Percentiles rank a stretch among this genome's conserved stretches.
These are phyloP conservation scores for Eospalax fontanierii DNA, from an alignment of 2,797 vertebrate species.

Conservation along the genomic window DNA sequence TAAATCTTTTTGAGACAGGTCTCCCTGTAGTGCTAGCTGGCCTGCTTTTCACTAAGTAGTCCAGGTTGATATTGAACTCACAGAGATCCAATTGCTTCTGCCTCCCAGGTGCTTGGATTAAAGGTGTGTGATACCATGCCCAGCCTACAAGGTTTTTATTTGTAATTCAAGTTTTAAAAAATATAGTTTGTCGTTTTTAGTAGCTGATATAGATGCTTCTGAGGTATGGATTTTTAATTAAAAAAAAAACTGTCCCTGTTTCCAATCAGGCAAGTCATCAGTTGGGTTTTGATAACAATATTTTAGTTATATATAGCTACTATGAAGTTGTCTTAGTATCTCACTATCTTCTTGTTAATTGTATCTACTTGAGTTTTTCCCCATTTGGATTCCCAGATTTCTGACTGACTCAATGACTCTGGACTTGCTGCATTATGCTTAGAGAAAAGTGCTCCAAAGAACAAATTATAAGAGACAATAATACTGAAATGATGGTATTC, in stretches of 20 bases:
- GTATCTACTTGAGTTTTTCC: neutral
- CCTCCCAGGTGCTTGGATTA: no score
- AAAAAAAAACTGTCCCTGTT: slow-evolving; percentile 27
- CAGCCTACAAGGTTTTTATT: no score
- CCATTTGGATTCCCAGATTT: neutral
- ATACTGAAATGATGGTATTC: slow-evolving; percentile 14
- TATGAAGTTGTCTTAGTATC: slow-evolving; percentile 24
- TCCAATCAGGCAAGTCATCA: slow-evolving; percentile 26
- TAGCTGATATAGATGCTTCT: slow-evolving; percentile 38
- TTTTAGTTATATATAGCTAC: slow-evolving; percentile 6
- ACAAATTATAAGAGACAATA: neutral
- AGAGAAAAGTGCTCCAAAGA: neutral
- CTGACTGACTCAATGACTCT: slow-evolving; percentile 1
- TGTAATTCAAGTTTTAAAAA: slow-evolving; percentile 34
- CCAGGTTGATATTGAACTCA: no score
- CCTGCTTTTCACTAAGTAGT: no score
- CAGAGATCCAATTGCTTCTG: no score
- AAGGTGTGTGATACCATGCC: no score
- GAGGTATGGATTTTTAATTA: slow-evolving; percentile 55
- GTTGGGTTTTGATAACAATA: neutral
- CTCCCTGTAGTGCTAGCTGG: no score
- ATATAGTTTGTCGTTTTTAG: neutral
- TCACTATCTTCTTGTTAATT: neutral
- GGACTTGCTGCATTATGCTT: neutral
- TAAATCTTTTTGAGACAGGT: no score